phyloP scores from a whole-genome alignment of 2,797 vertebrate species.

The Sebastes iracundus region DNA sequence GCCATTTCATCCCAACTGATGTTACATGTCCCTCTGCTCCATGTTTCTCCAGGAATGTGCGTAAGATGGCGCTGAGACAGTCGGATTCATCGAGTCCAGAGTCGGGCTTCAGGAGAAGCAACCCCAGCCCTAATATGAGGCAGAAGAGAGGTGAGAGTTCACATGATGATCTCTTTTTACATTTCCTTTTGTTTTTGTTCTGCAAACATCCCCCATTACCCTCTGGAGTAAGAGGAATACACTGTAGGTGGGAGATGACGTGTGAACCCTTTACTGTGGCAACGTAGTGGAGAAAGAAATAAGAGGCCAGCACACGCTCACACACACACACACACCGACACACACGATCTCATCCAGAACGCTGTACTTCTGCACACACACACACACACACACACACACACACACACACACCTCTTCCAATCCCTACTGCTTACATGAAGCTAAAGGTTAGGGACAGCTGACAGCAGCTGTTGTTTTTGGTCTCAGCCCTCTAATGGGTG shows the following conservation, averaged over 20 bases:
- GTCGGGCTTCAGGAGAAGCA: slow-evolving; percentile 82
- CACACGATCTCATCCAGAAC: too few species aligned
- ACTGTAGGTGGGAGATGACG: background rate
- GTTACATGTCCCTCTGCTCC: background rate
- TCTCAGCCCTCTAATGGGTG: slow-evolving; percentile 19
- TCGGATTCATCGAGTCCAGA: slow-evolving; percentile 89
- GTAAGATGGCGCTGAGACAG: slow-evolving; percentile 84
- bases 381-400: too few species aligned
- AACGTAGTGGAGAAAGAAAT: background rate
- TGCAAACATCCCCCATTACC: background rate
- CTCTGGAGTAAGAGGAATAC: background rate
- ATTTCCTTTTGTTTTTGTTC: background rate
- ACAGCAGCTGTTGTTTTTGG: slow-evolving; percentile 23
- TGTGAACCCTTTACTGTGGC: background rate
- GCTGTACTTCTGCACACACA: too few species aligned
- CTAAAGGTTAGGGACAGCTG: slow-evolving; percentile 29
- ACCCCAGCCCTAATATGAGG: slow-evolving; percentile 86
- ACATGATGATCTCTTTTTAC: background rate
- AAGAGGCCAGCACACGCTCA: background rate
- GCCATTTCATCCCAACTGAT: background rate
- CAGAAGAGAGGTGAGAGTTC: slow-evolving; percentile 88
- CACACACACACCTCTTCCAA: too few species aligned
- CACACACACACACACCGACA: too few species aligned
- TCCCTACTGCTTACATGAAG: background rate
- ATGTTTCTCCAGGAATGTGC: slow-evolving; percentile 77